Evolutionary conservation across 2,797 vertebrate genomes (phyloP).

Genomic region (Gymnothorax reevesii): DNA sequence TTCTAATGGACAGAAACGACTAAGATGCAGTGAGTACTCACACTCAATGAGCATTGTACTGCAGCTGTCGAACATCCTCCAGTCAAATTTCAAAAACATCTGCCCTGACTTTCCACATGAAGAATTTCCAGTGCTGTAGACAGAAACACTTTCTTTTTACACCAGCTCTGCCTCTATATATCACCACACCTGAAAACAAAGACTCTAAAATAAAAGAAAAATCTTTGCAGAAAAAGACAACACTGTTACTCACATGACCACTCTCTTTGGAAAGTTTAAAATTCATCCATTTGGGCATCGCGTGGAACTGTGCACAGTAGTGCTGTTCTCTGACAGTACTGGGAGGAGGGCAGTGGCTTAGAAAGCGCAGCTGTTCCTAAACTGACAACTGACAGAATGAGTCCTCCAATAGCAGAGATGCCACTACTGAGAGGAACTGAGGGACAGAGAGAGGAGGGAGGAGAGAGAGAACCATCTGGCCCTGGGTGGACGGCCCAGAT

Average conservation of each 20-base stretch:
- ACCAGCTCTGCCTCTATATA: not conserved
- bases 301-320: not conserved
- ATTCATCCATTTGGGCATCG: constrained; percentile 66
- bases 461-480: not conserved
- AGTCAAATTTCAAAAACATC: constrained; percentile 1
- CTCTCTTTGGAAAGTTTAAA: constrained; percentile 57
- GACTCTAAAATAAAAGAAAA: constrained; percentile 1
- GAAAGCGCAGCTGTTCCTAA: not conserved
- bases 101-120: not conserved
- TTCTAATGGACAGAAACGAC: not conserved
- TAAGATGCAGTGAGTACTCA: not conserved
- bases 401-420: not conserved
- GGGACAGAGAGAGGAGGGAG: constrained; percentile 2
- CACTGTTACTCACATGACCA: constrained; percentile 46
- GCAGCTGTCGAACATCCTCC: not conserved
- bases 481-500: not conserved
- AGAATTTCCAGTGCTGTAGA: not conserved
- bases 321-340: not conserved
- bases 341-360: not conserved
- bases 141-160: not conserved
- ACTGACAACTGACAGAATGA: constrained; percentile 5
- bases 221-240: not conserved
- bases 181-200: not conserved
- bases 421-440: constrained; percentile 1
- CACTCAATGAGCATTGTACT: not conserved